Evolutionary conservation across 1,140 invertebrate genomes (phyloP).

Genomic region (Drosophila ogumai): DNA sequence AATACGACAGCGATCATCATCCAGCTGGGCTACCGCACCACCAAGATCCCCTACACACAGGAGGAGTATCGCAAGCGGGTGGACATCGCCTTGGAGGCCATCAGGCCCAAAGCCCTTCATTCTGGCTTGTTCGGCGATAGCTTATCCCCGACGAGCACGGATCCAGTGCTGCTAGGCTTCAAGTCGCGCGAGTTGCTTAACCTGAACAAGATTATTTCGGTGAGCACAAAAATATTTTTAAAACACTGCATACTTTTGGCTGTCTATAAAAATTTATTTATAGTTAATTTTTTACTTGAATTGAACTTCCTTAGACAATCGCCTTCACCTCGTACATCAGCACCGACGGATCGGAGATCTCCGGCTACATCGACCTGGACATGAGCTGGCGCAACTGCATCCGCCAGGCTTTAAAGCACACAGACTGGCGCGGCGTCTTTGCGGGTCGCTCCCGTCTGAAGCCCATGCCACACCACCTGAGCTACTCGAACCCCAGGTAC

Average conservation of each 20-base stretch:
- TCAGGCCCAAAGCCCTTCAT: constrained; percentile 53
- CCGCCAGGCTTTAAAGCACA: constrained; percentile 15
- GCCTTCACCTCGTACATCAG: constrained; percentile 60
- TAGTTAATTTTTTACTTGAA: neutral
- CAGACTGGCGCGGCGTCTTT: constrained; percentile 67
- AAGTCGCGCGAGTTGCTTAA: constrained; percentile 65
- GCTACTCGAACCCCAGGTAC: constrained; percentile 59
- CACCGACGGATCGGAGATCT: constrained; percentile 64
- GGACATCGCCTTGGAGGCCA: constrained; percentile 45
- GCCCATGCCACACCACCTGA: constrained; percentile 65
- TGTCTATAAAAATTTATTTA: neutral
- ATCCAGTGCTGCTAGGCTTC: constrained; percentile 66
- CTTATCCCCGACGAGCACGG: constrained; percentile 30
- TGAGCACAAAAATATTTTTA: constrained; percentile 20
- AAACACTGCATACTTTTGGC: constrained; percentile 1
- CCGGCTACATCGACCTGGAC: constrained; percentile 76
- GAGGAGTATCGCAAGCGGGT: constrained; percentile 53
- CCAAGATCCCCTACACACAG: constrained; percentile 48
- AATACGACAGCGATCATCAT: constrained; percentile 38
- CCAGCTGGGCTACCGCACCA: constrained; percentile 74
- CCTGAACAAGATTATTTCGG: constrained; percentile 65
- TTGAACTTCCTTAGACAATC: constrained; percentile 60
- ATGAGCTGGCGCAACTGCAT: constrained; percentile 58
- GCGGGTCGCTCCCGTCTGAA: constrained; percentile 35
- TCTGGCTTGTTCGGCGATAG: constrained; percentile 33